phyloP scores from a whole-genome alignment of 2,888 invertebrate species.

The Argyra leucocephala region DNA sequence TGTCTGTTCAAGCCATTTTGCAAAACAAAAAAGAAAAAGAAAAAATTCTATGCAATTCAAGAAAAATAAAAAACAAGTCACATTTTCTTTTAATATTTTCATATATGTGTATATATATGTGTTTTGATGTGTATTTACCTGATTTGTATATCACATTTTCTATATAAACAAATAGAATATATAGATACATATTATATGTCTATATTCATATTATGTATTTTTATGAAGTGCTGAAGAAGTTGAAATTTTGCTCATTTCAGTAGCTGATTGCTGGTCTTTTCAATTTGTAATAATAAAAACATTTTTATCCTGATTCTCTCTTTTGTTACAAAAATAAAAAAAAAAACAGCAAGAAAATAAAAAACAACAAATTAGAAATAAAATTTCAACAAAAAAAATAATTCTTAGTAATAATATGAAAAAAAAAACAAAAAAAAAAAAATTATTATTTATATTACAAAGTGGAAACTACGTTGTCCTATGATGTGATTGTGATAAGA shows the following conservation, averaged over 20 bases:
- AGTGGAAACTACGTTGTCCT: neutral
- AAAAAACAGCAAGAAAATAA: no score
- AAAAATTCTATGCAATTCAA: neutral
- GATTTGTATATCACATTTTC: no score
- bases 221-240: neutral
- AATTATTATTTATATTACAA: constrained; percentile 1
- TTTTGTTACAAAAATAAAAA: neutral
- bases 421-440: neutral
- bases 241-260: neutral
- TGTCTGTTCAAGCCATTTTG: constrained; percentile 3
- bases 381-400: neutral
- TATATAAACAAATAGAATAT: no score
- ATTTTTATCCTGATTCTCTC: neutral
- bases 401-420: neutral
- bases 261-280: constrained; percentile 6
- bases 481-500: neutral
- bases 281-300: constrained; percentile 2
- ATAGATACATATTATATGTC: no score
- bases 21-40: no score
- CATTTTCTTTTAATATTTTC: neutral
- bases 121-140: no score
- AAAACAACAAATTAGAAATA: neutral
- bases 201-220: no score
- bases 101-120: no score
- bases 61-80: neutral